These are phyloP conservation scores for Hipposideros larvatus DNA, from an alignment of 2,797 vertebrate species.

Conservation along the genomic window DNA sequence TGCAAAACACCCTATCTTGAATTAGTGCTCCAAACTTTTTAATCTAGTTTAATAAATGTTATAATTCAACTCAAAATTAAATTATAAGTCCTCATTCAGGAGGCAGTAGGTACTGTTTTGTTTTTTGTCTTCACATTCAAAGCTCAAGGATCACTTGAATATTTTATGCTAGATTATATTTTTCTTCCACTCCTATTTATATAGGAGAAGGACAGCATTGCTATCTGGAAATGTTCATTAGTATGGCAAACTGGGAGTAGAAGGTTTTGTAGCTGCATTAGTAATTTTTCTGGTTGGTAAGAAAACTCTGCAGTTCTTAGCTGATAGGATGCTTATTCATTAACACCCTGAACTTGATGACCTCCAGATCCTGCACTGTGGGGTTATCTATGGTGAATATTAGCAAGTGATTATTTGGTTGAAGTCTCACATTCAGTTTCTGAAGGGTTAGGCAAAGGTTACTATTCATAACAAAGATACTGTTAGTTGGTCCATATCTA, in stretches of 20 bases:
- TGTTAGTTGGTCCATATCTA: neutral
- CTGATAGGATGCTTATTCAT: constrained; percentile 13
- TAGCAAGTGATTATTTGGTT: constrained; percentile 46
- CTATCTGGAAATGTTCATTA: neutral
- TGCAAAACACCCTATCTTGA: neutral
- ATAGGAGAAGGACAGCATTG: neutral
- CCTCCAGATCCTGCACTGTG: neutral
- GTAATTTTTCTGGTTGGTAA: constrained; percentile 38
- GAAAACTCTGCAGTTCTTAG: neutral
- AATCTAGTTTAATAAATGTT: neutral
- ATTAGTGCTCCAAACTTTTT: neutral
- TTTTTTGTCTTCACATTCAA: constrained; percentile 33
- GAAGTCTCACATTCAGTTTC: neutral
- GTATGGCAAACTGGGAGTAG: neutral
- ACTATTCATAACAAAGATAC: neutral
- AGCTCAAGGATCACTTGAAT: constrained; percentile 38
- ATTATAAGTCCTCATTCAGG: neutral
- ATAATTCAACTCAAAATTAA: neutral
- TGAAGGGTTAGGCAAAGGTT: neutral
- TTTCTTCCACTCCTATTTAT: neutral
- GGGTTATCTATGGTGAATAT: neutral
- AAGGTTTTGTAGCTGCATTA: neutral
- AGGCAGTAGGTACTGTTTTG: neutral
- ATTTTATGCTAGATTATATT: constrained; percentile 10
- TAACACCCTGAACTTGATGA: constrained; percentile 12